phyloP scores from a whole-genome alignment of 92 coral and sea anemone genomes.

The Epizoanthus fatuus region DNA sequence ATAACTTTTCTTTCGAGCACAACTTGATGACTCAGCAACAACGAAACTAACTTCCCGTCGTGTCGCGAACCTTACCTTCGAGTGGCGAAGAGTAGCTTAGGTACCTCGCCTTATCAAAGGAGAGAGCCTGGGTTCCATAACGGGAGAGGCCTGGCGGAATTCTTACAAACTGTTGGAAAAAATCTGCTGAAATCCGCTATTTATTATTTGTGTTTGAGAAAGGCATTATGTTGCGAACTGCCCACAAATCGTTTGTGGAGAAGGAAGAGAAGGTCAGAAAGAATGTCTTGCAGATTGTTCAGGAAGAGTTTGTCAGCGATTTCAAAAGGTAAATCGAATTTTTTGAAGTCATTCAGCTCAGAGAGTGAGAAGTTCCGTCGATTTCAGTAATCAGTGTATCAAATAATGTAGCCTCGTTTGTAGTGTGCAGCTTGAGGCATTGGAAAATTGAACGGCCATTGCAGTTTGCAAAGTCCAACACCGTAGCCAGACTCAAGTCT shows the following conservation, averaged over 20 bases:
- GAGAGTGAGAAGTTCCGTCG: not conserved
- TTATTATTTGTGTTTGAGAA: not conserved
- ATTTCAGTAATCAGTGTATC: too few relatives aligned
- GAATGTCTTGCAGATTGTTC: conserved; percentile 54
- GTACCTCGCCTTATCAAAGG: conserved; percentile 8
- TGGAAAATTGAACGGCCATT: too few relatives aligned
- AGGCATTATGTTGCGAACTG: conserved; percentile 20
- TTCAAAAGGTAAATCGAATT: conserved; percentile 62
- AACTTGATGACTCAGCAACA: conserved; percentile 23
- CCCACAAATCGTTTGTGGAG: conserved; percentile 72
- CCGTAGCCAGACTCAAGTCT: too few relatives aligned
- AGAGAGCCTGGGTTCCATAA: not conserved
- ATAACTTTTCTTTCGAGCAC: not conserved
- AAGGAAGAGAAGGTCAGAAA: conserved; percentile 74
- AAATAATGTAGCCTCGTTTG: too few relatives aligned
- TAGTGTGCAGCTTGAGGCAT: too few relatives aligned
- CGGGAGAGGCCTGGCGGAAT: conserved; percentile 11
- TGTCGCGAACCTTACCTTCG: not conserved
- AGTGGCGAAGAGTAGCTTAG: not conserved
- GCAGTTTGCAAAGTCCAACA: too few relatives aligned
- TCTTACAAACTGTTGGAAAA: not conserved
- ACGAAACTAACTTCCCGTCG: not conserved
- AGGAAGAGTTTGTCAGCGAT: conserved; percentile 76
- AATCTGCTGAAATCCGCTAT: too few relatives aligned
- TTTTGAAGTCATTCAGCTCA: too few relatives aligned